These are phyloP conservation scores for Agelaius tricolor DNA, from an alignment of 2,113 vertebrate genomes.

Conservation along the genomic window DNA sequence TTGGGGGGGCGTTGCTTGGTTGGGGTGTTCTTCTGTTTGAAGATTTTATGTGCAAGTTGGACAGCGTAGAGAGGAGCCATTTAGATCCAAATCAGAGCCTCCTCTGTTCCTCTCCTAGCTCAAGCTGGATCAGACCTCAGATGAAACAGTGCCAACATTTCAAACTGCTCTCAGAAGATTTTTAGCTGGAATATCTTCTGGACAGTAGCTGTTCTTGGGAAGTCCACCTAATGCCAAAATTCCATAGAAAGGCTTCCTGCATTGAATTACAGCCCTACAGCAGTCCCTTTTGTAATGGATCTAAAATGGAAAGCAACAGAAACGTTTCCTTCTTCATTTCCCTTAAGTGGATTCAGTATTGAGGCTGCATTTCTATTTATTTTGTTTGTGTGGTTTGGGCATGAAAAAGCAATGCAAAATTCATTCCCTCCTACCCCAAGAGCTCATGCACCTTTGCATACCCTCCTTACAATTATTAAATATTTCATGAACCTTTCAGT, in stretches of 20 bases:
- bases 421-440: background rate
- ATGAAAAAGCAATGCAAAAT: background rate
- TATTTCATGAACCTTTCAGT: background rate
- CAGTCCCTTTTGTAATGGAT: background rate
- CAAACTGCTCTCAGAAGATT: constrained; percentile 1
- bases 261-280: background rate
- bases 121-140: background rate
- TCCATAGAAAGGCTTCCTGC: background rate
- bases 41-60: background rate
- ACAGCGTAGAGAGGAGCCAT: background rate
- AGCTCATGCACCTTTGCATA: background rate
- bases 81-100: background rate
- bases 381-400: background rate
- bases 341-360: background rate
- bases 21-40: background rate
- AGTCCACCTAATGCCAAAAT: constrained; percentile 4
- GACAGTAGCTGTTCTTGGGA: constrained; percentile 10
- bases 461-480: background rate
- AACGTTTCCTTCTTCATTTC: background rate
- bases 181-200: constrained; percentile 5
- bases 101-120: background rate
- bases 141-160: background rate
- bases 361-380: background rate
- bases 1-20: background rate
- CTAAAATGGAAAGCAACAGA: background rate